These are phyloP conservation scores for Heptranchias perlo DNA, from an alignment of 2,113 vertebrate genomes.

Conservation along the genomic window DNA sequence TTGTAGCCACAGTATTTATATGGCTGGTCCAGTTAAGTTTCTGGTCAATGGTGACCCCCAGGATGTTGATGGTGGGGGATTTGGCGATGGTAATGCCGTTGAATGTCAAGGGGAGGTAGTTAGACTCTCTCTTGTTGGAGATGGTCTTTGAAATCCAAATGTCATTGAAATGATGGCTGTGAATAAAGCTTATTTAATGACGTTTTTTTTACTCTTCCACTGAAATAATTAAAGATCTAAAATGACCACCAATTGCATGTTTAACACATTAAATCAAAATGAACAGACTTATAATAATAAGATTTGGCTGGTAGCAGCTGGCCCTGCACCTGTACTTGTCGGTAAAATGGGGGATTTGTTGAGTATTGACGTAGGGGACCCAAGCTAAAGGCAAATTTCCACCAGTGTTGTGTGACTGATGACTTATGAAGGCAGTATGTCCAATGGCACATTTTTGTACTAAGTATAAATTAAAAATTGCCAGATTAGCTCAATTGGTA, in stretches of 20 bases:
- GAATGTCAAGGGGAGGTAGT: too few species aligned
- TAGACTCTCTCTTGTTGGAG: too few species aligned
- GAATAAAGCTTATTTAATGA: neutral
- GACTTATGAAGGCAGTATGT: neutral
- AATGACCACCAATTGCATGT: neutral
- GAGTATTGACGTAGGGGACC: neutral
- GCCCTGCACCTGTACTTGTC: neutral
- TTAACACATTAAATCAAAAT: neutral
- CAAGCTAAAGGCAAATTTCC: neutral
- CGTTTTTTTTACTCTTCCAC: neutral
- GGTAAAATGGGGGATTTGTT: neutral
- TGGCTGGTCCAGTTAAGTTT: too few species aligned
- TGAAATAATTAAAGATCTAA: neutral
- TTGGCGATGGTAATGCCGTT: too few species aligned
- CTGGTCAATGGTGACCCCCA: too few species aligned
- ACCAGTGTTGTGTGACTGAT: neutral
- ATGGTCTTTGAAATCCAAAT: constrained; percentile 13
- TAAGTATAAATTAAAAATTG: neutral
- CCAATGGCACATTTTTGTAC: neutral
- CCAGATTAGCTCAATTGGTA: neutral
- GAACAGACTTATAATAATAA: neutral
- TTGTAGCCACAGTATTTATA: too few species aligned
- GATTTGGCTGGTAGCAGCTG: neutral
- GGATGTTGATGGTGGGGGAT: too few species aligned
- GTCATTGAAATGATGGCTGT: neutral